Conservation (phyloP, 2,888 invertebrate species). For the Lasioglossum zephyrum region DNA sequence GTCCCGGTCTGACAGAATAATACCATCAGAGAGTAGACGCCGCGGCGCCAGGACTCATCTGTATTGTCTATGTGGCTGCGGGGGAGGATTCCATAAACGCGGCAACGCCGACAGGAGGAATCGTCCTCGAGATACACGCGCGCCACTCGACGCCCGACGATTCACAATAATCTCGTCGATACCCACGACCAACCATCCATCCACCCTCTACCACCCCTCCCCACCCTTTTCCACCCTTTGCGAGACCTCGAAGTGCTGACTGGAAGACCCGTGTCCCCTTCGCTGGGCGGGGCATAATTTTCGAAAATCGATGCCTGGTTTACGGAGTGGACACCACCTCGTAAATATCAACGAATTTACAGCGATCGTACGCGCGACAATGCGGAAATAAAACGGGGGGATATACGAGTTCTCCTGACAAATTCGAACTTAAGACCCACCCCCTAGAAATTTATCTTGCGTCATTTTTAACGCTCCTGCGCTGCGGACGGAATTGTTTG, state of each 20-base stretch:
- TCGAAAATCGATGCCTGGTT: conserved; percentile 34
- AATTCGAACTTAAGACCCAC: background rate
- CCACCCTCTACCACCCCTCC: background rate
- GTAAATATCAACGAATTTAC: conserved; percentile 49
- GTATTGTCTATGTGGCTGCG: conserved; percentile 5
- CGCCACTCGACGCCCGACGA: conserved; percentile 41
- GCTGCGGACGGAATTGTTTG: background rate
- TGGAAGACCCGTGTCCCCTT: background rate
- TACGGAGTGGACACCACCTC: conserved; percentile 31
- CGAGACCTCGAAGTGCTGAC: background rate
- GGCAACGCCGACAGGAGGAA: conserved; percentile 36
- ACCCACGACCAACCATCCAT: conserved; percentile 42
- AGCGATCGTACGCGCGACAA: conserved; percentile 14
- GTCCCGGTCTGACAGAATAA: conserved; percentile 36
- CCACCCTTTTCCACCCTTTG: background rate
- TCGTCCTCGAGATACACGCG: conserved; percentile 49
- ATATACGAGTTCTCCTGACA: conserved; percentile 35
- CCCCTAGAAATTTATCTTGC: conserved; percentile 23
- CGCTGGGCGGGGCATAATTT: conserved; percentile 28
- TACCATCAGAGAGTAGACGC: conserved; percentile 67
- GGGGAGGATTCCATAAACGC: conserved; percentile 43
- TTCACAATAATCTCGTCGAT: conserved; percentile 59
- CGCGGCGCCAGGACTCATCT: conserved; percentile 72
- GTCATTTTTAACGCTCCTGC: background rate
- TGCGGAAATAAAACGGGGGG: conserved; percentile 26